A percentile compares a stretch with the other conserved stretches of the same genome.
These are phyloP conservation scores for Phrynocephalus versicolor DNA, from an alignment of 2,113 vertebrate species.

Conservation along the genomic window DNA sequence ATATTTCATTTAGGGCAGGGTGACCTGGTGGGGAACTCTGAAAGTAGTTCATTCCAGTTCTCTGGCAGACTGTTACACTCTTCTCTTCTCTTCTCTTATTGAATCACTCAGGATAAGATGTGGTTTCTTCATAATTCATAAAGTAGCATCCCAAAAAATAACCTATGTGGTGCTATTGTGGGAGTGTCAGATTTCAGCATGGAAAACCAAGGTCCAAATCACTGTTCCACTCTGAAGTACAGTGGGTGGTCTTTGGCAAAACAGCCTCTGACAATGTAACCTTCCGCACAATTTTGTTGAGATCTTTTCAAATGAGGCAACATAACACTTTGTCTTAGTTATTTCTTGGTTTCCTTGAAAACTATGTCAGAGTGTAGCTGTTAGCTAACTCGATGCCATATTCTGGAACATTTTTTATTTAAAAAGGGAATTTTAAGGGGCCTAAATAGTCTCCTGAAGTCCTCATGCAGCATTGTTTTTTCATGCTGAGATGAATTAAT, in stretches of 20 bases:
- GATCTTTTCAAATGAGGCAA: not conserved
- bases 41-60: not conserved
- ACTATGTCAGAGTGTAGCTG: not conserved
- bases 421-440: not conserved
- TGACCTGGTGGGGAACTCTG: slow-evolving; percentile 7
- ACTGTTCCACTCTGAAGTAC: not conserved
- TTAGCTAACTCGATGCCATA: not conserved
- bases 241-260: not conserved
- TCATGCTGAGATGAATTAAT: not conserved
- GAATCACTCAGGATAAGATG: not conserved
- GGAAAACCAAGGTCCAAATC: not conserved
- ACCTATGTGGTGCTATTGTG: not conserved
- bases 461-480: not conserved
- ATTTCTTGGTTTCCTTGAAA: not conserved
- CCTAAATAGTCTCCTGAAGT: not conserved
- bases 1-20: not conserved
- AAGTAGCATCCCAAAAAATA: not conserved
- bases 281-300: not conserved
- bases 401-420: not conserved
- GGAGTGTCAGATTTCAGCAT: not conserved
- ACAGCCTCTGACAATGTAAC: not conserved
- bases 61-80: not conserved
- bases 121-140: not conserved
- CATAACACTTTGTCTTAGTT: not conserved
- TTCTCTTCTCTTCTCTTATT: not conserved